These are phyloP conservation scores for Macquaria australasica DNA, from an alignment of 2,113 vertebrate species.

Conservation along the genomic window DNA sequence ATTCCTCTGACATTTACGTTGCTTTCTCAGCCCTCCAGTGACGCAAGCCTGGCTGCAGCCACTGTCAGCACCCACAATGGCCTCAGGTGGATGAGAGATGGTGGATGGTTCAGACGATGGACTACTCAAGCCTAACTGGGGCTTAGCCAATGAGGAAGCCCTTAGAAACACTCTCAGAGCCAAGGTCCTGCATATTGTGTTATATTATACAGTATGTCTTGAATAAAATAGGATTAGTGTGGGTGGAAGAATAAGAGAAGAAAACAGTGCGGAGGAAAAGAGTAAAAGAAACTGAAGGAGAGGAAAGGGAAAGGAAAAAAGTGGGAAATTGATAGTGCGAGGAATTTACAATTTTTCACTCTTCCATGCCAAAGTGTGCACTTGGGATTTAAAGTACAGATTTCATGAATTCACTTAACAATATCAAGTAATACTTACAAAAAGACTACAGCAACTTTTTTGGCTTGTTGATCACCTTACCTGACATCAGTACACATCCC, in stretches of 20 bases:
- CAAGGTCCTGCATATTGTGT: conserved; percentile 69
- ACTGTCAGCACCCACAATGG: conserved; percentile 56
- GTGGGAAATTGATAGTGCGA: conserved; percentile 40
- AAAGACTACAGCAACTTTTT: conserved; percentile 13
- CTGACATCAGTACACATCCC: conserved; percentile 19
- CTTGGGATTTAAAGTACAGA: conserved; percentile 33
- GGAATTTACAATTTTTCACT: conserved; percentile 35
- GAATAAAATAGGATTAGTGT: conserved; percentile 75
- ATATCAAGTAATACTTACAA: conserved; percentile 6
- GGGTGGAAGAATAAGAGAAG: conserved; percentile 70
- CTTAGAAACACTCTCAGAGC: conserved; percentile 43
- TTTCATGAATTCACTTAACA: conserved; percentile 41
- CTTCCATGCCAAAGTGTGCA: conserved; percentile 40
- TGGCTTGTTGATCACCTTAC: conserved; percentile 4
- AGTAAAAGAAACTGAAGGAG: conserved; percentile 47
- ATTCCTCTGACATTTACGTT: conserved; percentile 86
- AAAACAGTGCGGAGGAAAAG: conserved; percentile 35
- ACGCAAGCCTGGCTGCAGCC: conserved; percentile 67
- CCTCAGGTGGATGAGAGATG: conserved; percentile 69
- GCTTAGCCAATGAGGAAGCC: conserved; percentile 40
- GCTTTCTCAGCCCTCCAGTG: conserved; percentile 73
- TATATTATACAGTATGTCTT: conserved; percentile 69
- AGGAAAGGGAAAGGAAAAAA: conserved; percentile 39
- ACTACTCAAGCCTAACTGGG: conserved; percentile 42
- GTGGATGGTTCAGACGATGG: conserved; percentile 36